Evolutionary conservation across 1,140 invertebrate genomes (phyloP), one percentile per base, ranked within the genome.

Genomic region (Drosophila elegans): DNA sequence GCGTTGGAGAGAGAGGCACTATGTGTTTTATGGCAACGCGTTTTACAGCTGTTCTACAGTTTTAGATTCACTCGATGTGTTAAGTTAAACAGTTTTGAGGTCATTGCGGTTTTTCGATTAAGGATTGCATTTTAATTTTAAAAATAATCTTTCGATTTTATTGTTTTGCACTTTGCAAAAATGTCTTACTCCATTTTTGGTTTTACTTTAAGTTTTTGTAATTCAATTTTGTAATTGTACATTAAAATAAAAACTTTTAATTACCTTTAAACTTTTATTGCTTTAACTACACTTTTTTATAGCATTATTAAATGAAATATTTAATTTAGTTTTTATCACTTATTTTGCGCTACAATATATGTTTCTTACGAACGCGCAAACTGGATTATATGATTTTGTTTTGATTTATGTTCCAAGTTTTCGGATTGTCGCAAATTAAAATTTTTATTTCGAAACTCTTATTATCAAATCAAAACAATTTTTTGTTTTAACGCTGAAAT

Each of bases 1-100:
- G 41, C 44, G 44, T 25, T 29, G 46, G 63, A 67, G 39, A 29
- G 54, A 63, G 61, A 63, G 60, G 60, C 60, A 13, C n/a, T 11
- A 38, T 38, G 45, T 57, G 34, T 80, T 85, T 85, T 85, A 85
- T 85, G 82, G 81, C 81, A 85, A 80, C 34, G 61, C 64, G 45
- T 66, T 36, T 56, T 16, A 61, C 68, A 71, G 68, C 68, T 72
- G 68, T 41, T 72, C 29, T 1, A 38, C 44, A 11, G 49, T 71
- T 71, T 21, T 12, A 41, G 13, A 66, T 27, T 10, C 42, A 66
- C 34, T 34, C 3, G 27, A 3, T 13, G 21, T 63, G 57, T 29
- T 11, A 36, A 21, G 38, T 62, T 10, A 10, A 10, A 25, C 27
- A 42, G 78, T 85, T 86, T 41, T 1, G 9, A 27, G 55, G 68